These are phyloP conservation scores for Heliconius congener DNA, from an alignment of 1,140 invertebrate genomes.

Conservation along the genomic window DNA sequence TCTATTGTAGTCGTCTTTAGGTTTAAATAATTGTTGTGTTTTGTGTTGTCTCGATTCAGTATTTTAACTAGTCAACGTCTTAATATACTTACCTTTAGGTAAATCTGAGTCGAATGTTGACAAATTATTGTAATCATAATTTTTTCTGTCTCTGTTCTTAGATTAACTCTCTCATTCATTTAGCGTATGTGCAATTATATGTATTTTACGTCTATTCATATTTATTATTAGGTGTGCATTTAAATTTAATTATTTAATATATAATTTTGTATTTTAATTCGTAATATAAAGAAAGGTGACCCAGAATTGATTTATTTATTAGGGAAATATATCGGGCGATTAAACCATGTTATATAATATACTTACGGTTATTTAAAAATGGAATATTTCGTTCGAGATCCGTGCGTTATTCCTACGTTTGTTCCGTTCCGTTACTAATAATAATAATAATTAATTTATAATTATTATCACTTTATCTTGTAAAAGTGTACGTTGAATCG, in stretches of 20 bases:
- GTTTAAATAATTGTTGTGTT: slow-evolving; percentile 23
- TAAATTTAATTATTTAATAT: slow-evolving; percentile 60
- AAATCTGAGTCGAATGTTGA: slow-evolving; percentile 50
- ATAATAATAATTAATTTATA: neutral
- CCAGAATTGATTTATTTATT: slow-evolving; percentile 78
- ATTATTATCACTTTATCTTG: slow-evolving; percentile 43
- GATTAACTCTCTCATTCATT: slow-evolving; percentile 53
- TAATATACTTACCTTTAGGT: neutral
- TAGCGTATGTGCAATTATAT: slow-evolving; percentile 74
- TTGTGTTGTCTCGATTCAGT: slow-evolving; percentile 12
- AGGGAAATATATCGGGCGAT: slow-evolving; percentile 51
- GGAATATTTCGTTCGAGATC: slow-evolving; percentile 2
- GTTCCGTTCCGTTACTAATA: neutral
- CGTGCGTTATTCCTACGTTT: neutral
- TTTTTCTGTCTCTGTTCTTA: slow-evolving; percentile 38
- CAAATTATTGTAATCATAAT: slow-evolving; percentile 56
- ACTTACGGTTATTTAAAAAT: slow-evolving; percentile 4
- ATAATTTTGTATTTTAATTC: slow-evolving; percentile 35
- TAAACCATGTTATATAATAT: slow-evolving; percentile 36
- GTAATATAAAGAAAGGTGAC: slow-evolving; percentile 48
- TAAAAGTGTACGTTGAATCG: slow-evolving; percentile 63
- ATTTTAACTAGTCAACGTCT: slow-evolving; percentile 6
- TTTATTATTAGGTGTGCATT: slow-evolving; percentile 64
- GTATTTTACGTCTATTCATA: slow-evolving; percentile 61
- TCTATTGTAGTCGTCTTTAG: slow-evolving; percentile 8